A percentile compares a stretch with the other conserved stretches of the same genome.
These are phyloP conservation scores for Blennius ocellaris DNA, from an alignment of 2,113 vertebrate genomes.

Conservation along the genomic window DNA sequence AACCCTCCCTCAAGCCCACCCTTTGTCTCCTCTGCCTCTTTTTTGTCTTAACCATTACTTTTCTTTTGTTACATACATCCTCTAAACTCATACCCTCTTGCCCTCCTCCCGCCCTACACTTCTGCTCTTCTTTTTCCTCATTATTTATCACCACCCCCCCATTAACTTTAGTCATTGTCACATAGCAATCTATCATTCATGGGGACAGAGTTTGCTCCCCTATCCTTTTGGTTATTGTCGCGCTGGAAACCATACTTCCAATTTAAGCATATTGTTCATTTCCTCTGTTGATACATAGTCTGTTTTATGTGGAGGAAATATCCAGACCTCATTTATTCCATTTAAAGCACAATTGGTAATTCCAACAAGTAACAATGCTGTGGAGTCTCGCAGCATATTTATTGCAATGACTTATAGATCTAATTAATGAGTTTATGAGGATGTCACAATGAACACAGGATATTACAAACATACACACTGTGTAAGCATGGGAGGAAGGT, in stretches of 20 bases:
- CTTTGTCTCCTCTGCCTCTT: conserved; percentile 23
- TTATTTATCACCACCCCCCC: conserved; percentile 27
- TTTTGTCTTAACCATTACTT: conserved; percentile 37
- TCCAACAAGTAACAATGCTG: conserved; percentile 45
- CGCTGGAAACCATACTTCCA: conserved; percentile 36
- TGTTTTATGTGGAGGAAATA: conserved; percentile 38
- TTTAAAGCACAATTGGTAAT: conserved; percentile 48
- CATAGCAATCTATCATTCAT: conserved; percentile 33
- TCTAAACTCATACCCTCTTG: conserved; percentile 17
- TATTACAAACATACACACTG: conserved; percentile 38
- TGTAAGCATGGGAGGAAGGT: background rate
- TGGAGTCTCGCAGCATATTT: conserved; percentile 37
- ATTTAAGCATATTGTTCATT: conserved; percentile 59
- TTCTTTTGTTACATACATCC: conserved; percentile 26
- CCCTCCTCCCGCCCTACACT: conserved; percentile 5
- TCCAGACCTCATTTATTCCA: conserved; percentile 49
- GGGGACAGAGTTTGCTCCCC: conserved; percentile 18
- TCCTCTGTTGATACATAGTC: conserved; percentile 47
- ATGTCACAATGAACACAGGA: conserved; percentile 49
- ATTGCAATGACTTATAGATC: conserved; percentile 41
- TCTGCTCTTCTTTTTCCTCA: conserved; percentile 7
- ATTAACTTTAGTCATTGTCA: conserved; percentile 27
- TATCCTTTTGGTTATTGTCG: conserved; percentile 42
- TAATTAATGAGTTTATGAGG: conserved; percentile 45
- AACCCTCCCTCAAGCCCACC: conserved; percentile 38